Evolutionary conservation across 2,113 vertebrate species (phyloP).

Genomic region (Trogon melanurus): DNA sequence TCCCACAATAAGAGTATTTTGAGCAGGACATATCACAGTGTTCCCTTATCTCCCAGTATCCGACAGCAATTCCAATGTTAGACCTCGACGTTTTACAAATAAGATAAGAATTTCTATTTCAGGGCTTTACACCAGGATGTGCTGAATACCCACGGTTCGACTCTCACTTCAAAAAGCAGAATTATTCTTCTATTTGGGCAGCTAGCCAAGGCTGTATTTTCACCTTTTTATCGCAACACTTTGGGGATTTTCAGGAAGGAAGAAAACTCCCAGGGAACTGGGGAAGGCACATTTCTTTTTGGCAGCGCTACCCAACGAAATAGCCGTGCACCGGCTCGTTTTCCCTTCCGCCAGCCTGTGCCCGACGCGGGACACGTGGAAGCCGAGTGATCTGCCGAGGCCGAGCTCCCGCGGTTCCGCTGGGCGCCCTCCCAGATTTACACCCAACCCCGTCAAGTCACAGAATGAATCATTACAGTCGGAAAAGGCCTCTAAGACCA

Average conservation of each 20-base stretch:
- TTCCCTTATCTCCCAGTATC: background rate
- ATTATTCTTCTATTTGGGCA: background rate
- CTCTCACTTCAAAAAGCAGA: background rate
- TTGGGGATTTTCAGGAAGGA: background rate
- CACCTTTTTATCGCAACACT: background rate
- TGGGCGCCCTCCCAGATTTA: too few relatives aligned
- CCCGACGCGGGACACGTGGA: fast-evolving
- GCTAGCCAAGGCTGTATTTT: fast-evolving
- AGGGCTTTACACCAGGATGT: background rate
- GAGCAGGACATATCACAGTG: background rate
- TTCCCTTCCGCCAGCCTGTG: background rate
- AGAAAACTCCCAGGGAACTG: fast-evolving
- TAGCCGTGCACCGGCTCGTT: fast-evolving
- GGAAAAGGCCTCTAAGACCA: too few relatives aligned
- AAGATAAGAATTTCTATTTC: background rate
- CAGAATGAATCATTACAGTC: too few relatives aligned
- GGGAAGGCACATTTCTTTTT: fast-evolving
- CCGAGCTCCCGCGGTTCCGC: background rate
- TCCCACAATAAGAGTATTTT: background rate
- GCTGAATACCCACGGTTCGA: background rate
- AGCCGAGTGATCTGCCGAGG: fast-evolving
- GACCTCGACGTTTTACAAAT: background rate
- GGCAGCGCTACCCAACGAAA: background rate
- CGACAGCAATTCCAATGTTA: background rate
- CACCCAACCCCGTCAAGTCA: too few relatives aligned